Conservation (phyloP, 2,888 invertebrate species). For the Agriotes lineatus region DNA sequence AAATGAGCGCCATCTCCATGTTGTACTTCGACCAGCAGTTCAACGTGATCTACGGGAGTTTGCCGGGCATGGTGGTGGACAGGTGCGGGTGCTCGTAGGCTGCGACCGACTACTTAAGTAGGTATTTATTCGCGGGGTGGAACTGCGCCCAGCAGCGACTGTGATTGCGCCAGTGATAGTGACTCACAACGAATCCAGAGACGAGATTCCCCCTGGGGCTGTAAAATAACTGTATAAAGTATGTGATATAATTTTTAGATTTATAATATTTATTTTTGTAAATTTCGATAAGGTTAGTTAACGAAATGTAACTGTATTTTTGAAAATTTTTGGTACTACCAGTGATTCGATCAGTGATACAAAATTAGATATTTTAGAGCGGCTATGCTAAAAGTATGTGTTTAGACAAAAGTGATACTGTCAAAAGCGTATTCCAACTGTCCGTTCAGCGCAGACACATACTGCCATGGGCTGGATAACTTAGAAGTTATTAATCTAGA, state of each 20-base stretch:
- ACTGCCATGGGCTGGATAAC: neutral
- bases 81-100: slow-evolving; percentile 90
- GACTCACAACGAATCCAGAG: neutral
- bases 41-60: slow-evolving; percentile 87
- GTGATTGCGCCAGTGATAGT: neutral
- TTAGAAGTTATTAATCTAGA: too few species aligned
- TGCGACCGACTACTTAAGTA: neutral
- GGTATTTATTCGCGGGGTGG: slow-evolving; percentile 25
- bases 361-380: slow-evolving; percentile 27
- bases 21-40: slow-evolving; percentile 91
- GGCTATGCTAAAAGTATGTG: neutral
- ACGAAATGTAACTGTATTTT: slow-evolving; percentile 38
- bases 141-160: neutral
- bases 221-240: slow-evolving; percentile 45
- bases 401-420: slow-evolving; percentile 4
- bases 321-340: slow-evolving; percentile 39
- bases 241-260: slow-evolving; percentile 47
- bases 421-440: slow-evolving; percentile 4
- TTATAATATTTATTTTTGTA: slow-evolving; percentile 48
- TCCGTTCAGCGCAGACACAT: neutral
- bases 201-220: slow-evolving; percentile 7
- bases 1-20: slow-evolving; percentile 90
- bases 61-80: slow-evolving; percentile 96
- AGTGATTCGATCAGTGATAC: slow-evolving; percentile 40
- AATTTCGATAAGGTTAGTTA: slow-evolving; percentile 39